Base-by-base conservation (phyloP, 2,888 invertebrate species). In the Brenthis daphne region DNA sequence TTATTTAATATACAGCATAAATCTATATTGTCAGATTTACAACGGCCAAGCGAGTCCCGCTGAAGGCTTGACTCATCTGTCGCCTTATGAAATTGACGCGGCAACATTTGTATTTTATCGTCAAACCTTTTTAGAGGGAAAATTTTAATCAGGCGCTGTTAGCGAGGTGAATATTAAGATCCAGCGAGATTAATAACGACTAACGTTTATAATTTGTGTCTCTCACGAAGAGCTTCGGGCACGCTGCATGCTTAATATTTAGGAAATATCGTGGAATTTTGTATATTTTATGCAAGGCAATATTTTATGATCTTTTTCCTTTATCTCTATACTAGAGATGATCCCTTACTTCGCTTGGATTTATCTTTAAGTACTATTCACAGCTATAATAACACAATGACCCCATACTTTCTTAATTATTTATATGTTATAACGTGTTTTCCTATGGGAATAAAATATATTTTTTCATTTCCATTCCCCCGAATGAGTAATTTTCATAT, bases 21-120 rank as follows among this genome's bases (percentile, higher is more conserved):
- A 53, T 16, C 5, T 53, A 68, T 64, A 53, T 57, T 61, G 63
- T 24, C 48, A 24, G 64, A 57, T 60, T 33, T 60, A 60, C 16
- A 60, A 50, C 60, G 33, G 8, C 70, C 33, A 57, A 70, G 61
- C 20, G 64, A 61, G 47, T 50, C 55, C 50, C 53, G 20, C 43
- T 48, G 68, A 68, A 70, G 70, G 68, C 68, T 64, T 12, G 61
- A 48, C 72, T 69, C 76, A 74, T 77, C 73, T 74, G 75, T 76
- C 75, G 77, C 71, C 72, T 72, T 73, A 80, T 78, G 77, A 79
- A 80, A 86, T 83, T 83, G 84, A 85, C 81, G 81, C 74, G 77
- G 79, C 75, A 84, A 77, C 84, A 84, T 83, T 86, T 85, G 85
- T 80, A 81, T 85, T 87, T 85, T 85, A 87, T 84, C 77, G 76